Percentiles rank a stretch among this genome's conserved stretches.
Evolutionary conservation across 1,140 invertebrate species (phyloP).

Genomic region (Calosoma granatense): DNA sequence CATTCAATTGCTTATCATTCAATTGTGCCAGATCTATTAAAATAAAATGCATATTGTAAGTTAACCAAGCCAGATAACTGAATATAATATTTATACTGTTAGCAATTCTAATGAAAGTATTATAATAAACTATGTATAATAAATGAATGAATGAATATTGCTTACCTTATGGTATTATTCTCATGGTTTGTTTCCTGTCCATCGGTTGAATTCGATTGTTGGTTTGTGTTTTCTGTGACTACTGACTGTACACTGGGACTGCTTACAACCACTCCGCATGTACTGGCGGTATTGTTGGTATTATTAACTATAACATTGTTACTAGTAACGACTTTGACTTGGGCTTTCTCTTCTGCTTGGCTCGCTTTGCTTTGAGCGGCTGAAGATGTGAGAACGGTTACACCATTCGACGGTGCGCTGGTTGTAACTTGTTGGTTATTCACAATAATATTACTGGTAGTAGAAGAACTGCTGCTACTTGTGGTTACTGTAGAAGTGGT

Average conservation of each 20-base stretch:
- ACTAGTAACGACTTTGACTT: neutral
- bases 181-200: neutral
- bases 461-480: conserved; percentile 14
- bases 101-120: too few relatives aligned
- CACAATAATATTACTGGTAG: conserved; percentile 5
- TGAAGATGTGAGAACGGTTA: conserved; percentile 12
- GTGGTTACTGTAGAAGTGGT: conserved; percentile 28
- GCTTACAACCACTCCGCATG: neutral
- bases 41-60: too few relatives aligned
- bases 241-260: neutral
- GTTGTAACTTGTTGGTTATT: neutral
- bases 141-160: too few relatives aligned
- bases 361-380: conserved; percentile 3
- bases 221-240: neutral
- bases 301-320: neutral
- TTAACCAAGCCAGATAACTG: too few relatives aligned
- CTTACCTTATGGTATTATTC: neutral
- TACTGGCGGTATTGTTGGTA: neutral
- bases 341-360: neutral
- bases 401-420: neutral
- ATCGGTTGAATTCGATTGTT: neutral
- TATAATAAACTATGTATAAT: too few relatives aligned
- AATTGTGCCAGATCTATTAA: too few relatives aligned
- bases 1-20: too few relatives aligned
- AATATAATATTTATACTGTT: too few relatives aligned